Conservation (phyloP, 2,113 vertebrate genomes). For the Ochotona curzoniae region DNA sequence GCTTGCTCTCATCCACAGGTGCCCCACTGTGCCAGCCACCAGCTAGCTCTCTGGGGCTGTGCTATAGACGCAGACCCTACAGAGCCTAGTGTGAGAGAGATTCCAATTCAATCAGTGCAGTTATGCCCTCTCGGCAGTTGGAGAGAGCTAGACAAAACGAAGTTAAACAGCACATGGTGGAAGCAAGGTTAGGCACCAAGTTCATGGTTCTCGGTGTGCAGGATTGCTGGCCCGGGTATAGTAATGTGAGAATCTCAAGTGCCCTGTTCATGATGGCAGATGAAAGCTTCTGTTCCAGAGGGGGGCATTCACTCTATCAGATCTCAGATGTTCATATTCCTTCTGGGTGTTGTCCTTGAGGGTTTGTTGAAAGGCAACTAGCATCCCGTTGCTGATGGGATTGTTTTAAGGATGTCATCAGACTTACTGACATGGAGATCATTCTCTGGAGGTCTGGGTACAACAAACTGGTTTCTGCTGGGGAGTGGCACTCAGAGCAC, state of each 20-base stretch:
- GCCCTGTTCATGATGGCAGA: not conserved
- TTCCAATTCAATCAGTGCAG: not conserved
- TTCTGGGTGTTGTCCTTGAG: not conserved
- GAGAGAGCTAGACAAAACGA: not conserved
- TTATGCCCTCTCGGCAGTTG: not conserved
- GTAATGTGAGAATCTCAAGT: not conserved
- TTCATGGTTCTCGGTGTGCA: not conserved
- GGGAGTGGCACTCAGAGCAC: not conserved
- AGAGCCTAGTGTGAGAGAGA: not conserved
- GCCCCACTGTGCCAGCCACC: not conserved
- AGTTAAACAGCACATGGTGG: not conserved
- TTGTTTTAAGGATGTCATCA: slow-evolving; percentile 31
- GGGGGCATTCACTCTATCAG: not conserved
- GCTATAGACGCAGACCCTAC: not conserved
- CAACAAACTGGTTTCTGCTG: not conserved
- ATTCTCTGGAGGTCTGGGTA: not conserved
- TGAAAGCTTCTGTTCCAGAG: not conserved
- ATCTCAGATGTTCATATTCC: not conserved
- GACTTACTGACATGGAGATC: not conserved
- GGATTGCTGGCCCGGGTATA: not conserved
- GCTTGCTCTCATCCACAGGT: not conserved
- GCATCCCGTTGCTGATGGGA: not conserved
- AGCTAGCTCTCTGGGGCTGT: not conserved
- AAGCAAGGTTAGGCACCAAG: not conserved
- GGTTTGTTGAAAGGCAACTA: not conserved